These are phyloP conservation scores for Rhinatrema bivittatum DNA, from an alignment of 2,797 vertebrate genomes.

Conservation along the genomic window DNA sequence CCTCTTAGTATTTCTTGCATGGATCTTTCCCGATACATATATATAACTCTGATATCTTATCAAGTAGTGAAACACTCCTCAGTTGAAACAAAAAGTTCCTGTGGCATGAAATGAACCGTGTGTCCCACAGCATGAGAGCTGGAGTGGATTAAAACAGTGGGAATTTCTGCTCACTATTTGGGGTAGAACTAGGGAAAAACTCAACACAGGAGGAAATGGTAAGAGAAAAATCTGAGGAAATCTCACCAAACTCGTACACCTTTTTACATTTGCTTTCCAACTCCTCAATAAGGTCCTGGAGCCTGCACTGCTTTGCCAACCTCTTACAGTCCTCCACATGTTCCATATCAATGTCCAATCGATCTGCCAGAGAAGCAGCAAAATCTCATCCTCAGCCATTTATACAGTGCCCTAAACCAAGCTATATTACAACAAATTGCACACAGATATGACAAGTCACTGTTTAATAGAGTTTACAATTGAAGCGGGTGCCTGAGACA, in stretches of 20 bases:
- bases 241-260: conserved; percentile 86
- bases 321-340: conserved; percentile 84
- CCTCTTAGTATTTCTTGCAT: too few species aligned
- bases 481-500: not conserved
- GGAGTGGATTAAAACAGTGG: too few species aligned
- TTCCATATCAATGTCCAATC: conserved; percentile 81
- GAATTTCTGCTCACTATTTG: too few species aligned
- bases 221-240: not conserved
- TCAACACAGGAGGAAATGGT: not conserved
- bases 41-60: too few species aligned
- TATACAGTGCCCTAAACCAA: too few species aligned
- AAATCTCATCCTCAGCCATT: not conserved
- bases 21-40: too few species aligned
- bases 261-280: conserved; percentile 88
- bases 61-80: too few species aligned
- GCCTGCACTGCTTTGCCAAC: conserved; percentile 89
- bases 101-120: too few species aligned
- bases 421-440: too few species aligned
- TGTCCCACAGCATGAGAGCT: too few species aligned
- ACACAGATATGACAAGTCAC: fast-evolving
- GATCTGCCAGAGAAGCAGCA: conserved; percentile 49
- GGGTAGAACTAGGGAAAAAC: too few species aligned
- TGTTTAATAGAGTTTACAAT: not conserved
- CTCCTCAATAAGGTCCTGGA: conserved; percentile 79
- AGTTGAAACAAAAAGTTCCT: too few species aligned